These are phyloP conservation scores for Periphyllus acericola DNA, from an alignment of 2,888 invertebrate genomes.

Conservation along the genomic window DNA sequence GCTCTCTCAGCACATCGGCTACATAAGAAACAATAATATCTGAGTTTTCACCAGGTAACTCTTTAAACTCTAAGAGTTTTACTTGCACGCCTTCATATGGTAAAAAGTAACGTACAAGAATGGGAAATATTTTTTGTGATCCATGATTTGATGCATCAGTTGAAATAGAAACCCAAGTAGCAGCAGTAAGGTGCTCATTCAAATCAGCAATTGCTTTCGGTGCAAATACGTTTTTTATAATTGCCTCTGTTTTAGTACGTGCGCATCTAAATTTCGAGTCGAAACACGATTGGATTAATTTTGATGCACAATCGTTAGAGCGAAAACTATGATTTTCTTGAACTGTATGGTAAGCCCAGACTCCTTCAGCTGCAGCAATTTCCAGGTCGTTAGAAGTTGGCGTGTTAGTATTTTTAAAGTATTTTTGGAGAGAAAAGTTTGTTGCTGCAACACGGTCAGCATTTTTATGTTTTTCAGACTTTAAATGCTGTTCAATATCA, in stretches of 20 bases:
- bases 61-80: slow-evolving; percentile 30
- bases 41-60: slow-evolving; percentile 55
- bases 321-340: slow-evolving; percentile 64
- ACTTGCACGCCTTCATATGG: slow-evolving; percentile 55
- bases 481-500: slow-evolving; percentile 25
- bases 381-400: slow-evolving; percentile 61
- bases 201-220: slow-evolving; percentile 12
- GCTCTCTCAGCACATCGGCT: slow-evolving; percentile 37
- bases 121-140: neutral
- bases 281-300: slow-evolving; percentile 63
- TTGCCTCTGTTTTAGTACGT: slow-evolving; percentile 47
- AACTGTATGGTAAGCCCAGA: slow-evolving; percentile 64
- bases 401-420: neutral
- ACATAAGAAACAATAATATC: slow-evolving; percentile 54
- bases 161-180: slow-evolving; percentile 5
- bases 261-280: slow-evolving; percentile 55
- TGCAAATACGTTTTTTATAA: slow-evolving; percentile 30
- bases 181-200: neutral
- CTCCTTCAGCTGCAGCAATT: slow-evolving; percentile 64
- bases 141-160: slow-evolving; percentile 25
- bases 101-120: slow-evolving; percentile 15
- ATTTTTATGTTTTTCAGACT: slow-evolving; percentile 21
- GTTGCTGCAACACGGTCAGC: slow-evolving; percentile 6
- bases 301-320: slow-evolving; percentile 64
- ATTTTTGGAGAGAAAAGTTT: neutral